These are phyloP conservation scores for Andrena marginata DNA, from an alignment of 2,888 invertebrate genomes.

Conservation along the genomic window DNA sequence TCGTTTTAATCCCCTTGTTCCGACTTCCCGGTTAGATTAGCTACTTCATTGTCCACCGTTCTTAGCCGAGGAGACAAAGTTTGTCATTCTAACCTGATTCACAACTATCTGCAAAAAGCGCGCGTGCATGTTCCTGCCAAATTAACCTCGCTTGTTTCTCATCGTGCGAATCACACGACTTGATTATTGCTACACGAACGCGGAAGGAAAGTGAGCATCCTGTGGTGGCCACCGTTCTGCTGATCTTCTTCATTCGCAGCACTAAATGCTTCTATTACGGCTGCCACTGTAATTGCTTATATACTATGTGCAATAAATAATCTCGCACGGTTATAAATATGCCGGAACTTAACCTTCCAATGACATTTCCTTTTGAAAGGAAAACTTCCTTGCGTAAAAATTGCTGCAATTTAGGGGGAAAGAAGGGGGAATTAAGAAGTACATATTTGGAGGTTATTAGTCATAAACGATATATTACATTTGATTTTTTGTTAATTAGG, in stretches of 20 bases:
- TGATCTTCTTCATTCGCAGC: slow-evolving; percentile 40
- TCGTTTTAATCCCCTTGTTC: slow-evolving; percentile 21
- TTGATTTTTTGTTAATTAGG: no score
- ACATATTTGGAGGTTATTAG: no score
- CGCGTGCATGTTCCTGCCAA: not conserved
- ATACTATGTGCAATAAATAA: slow-evolving; percentile 12
- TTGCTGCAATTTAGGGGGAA: not conserved
- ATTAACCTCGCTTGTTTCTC: slow-evolving; percentile 30
- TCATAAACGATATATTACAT: no score
- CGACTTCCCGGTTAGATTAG: slow-evolving; percentile 60
- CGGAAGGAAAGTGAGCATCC: slow-evolving; percentile 65
- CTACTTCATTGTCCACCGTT: not conserved
- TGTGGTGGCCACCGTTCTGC: slow-evolving; percentile 12
- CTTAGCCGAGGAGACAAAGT: no score
- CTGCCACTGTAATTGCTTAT: not conserved
- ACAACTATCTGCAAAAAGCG: not conserved
- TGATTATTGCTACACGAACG: slow-evolving; percentile 53
- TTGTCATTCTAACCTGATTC: slow-evolving; percentile 24
- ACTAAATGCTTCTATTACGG: slow-evolving; percentile 13
- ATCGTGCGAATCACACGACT: slow-evolving; percentile 43
- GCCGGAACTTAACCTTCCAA: not conserved
- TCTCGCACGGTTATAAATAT: not conserved
- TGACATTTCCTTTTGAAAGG: not conserved
- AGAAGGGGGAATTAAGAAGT: not conserved
- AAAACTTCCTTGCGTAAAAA: not conserved